A percentile compares a stretch with the other conserved stretches of the same genome.
Conservation (phyloP, 2,113 vertebrate genomes). For the Aramus guarauna region DNA sequence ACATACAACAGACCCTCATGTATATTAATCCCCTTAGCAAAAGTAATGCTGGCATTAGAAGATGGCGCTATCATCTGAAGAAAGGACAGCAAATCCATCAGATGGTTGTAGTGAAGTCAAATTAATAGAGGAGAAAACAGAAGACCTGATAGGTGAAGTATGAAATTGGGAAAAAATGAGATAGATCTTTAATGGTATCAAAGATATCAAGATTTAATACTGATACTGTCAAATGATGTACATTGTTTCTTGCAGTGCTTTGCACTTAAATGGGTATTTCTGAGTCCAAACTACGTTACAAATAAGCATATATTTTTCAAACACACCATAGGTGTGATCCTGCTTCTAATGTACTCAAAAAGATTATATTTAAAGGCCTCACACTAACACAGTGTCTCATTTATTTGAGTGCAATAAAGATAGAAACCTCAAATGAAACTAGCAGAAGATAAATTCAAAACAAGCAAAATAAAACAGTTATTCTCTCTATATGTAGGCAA, state of each 20-base stretch:
- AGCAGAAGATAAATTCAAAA: background rate
- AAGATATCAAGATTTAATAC: background rate
- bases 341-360: background rate
- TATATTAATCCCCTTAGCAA: background rate
- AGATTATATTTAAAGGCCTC: background rate
- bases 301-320: background rate
- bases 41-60: background rate
- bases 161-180: background rate
- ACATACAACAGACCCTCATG: background rate
- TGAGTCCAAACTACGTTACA: background rate
- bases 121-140: background rate
- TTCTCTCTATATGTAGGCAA: background rate
- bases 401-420: background rate
- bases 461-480: background rate
- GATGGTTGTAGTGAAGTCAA: background rate
- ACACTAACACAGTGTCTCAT: background rate
- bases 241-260: background rate
- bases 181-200: background rate
- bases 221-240: background rate
- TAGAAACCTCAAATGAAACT: background rate
- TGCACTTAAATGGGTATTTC: background rate
- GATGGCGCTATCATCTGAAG: background rate
- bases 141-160: background rate
- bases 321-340: background rate
- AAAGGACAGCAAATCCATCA: background rate